phyloP scores from a whole-genome alignment of 1,140 invertebrate species.

The Atta colombica region DNA sequence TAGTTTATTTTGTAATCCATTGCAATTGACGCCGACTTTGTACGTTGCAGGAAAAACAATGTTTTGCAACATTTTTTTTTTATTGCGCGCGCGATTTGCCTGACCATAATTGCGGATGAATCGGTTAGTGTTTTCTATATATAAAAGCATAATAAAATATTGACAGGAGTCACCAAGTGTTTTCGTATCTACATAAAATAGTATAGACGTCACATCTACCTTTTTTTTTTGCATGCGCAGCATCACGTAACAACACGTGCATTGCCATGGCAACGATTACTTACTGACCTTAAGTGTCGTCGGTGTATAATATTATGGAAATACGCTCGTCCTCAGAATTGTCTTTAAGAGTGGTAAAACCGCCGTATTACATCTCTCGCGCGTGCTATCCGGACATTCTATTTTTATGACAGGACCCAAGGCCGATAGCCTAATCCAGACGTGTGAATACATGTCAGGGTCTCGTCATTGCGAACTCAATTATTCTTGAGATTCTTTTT shows the following conservation, averaged over 20 bases:
- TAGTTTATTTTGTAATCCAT: conserved; percentile 37
- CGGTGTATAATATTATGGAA: conserved; percentile 63
- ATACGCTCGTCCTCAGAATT: conserved; percentile 23
- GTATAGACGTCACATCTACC: background rate
- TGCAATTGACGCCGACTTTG: conserved; percentile 8
- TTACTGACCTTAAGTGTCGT: conserved; percentile 54
- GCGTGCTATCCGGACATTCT: conserved; percentile 40
- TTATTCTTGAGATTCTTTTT: background rate
- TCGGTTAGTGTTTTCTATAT: background rate
- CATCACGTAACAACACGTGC: background rate
- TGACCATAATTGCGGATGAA: conserved; percentile 4
- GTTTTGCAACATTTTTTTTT: conserved; percentile 46
- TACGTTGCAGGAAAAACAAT: conserved; percentile 24
- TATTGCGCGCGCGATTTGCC: background rate
- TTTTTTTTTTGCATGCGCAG: conserved; percentile 14
- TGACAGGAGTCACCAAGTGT: background rate
- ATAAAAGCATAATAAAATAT: conserved; percentile 46
- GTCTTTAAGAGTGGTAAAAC: conserved; percentile 41
- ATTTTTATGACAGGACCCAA: conserved; percentile 66
- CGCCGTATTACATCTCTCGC: conserved; percentile 40
- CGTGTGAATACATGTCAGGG: conserved; percentile 8
- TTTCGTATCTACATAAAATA: background rate
- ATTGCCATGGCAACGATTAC: conserved; percentile 40
- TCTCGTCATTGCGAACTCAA: background rate
- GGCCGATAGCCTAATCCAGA: conserved; percentile 61